Percentiles rank a stretch among this genome's conserved stretches.
These are phyloP conservation scores for Nasonovia ribisnigri DNA, from an alignment of 2,888 invertebrate genomes.

Conservation along the genomic window DNA sequence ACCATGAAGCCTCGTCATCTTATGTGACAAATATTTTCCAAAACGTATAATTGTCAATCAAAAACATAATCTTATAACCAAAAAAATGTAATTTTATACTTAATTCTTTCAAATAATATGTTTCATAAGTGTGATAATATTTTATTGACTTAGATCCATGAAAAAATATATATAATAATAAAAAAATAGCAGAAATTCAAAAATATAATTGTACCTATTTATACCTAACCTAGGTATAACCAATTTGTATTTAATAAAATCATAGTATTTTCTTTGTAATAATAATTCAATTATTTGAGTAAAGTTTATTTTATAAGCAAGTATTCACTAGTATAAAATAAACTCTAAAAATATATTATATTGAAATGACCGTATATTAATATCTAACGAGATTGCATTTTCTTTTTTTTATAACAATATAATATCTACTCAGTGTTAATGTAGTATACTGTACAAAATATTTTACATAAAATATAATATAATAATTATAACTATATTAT, in stretches of 20 bases:
- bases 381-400: neutral
- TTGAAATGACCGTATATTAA: neutral
- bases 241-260: neutral
- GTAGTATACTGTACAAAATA: neutral
- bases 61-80: neutral
- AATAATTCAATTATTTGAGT: neutral
- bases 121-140: neutral
- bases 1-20: neutral
- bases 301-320: neutral
- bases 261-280: neutral
- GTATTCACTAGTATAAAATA: neutral
- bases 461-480: neutral
- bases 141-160: neutral
- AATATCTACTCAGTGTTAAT: neutral
- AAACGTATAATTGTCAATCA: neutral
- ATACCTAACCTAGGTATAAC: no score
- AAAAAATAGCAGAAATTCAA: neutral
- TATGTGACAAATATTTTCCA: neutral
- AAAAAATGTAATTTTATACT: neutral
- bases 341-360: neutral
- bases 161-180: neutral
- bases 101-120: neutral
- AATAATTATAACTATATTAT: neutral
- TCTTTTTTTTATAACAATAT: neutral
- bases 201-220: neutral